Base-by-base conservation (phyloP, 2,113 vertebrate species). In the Hypomesus transpacificus region DNA sequence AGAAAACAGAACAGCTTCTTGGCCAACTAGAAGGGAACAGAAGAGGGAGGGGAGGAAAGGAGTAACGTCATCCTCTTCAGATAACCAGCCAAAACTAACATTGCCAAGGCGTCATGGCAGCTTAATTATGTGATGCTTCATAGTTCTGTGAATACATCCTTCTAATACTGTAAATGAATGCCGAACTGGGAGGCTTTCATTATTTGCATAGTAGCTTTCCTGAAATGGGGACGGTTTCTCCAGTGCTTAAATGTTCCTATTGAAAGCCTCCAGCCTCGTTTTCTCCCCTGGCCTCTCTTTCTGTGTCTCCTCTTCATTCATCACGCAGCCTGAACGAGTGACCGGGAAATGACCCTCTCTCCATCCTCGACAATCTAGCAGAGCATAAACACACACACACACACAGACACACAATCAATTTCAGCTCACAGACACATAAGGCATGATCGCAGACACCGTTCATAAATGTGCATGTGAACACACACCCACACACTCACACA, bases 221-320 rank as follows among this genome's bases (percentile, higher is more conserved):
- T 46, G 39, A 46, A 46, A 46, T 46, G 39, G 11, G 7, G 39
- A 46, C 4, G 2, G 39, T 46, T 46, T 46, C 39, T 46, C 39
- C 39, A 56, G n/a, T 22, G 57, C 21, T 87, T 88, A 87, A 90
- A 88, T 88, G 89, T 89, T 89, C 86, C 88, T 88, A 83, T 7
- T 13, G 5, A 5, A 5, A 46, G 39, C 39, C 39, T 46, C 39
- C 39, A 46, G 39, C 39, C 39, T 46, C 7, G 88, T 88, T 82
- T 87, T 89, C 86, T 83, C 75, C 46, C 81, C 83, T 86, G 9
- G 39, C 87, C 86, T 86, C 78, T 84, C 82, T 86, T 82, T 86
- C 87, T 85, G 86, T 87, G 85, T 86, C 80, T 74, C 86, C 84
- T 87, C 85, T 89, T 88, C 88, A 90, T 90, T 88, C 85, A 90